Conservation (phyloP, 2,888 invertebrate species). For the Heteropelma amictum region DNA sequence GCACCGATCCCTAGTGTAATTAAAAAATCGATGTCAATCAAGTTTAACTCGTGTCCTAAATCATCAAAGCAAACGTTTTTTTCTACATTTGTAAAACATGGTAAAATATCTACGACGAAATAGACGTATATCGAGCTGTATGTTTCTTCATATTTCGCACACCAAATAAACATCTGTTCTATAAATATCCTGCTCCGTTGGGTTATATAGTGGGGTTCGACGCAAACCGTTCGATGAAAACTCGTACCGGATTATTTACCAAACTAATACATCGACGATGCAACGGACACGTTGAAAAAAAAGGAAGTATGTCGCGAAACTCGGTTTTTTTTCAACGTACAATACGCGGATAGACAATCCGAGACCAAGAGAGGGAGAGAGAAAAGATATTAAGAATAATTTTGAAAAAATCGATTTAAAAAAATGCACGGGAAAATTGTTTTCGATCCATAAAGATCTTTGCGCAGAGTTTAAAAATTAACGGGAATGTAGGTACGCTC, state of each 20-base stretch:
- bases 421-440: neutral
- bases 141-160: conserved; percentile 12
- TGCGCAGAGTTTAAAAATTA: too few relatives aligned
- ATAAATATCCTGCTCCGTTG: conserved; percentile 31
- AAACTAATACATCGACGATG: conserved; percentile 27
- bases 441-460: neutral
- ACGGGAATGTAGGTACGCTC: too few relatives aligned
- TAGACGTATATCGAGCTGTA: neutral
- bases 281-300: neutral
- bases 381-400: neutral
- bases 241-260: conserved; percentile 47
- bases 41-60: too few relatives aligned
- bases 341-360: neutral
- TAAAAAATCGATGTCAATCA: too few relatives aligned
- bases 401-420: neutral
- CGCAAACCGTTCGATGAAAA: conserved; percentile 38
- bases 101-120: too few relatives aligned
- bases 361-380: neutral
- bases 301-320: neutral
- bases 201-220: conserved; percentile 8
- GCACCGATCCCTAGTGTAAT: too few relatives aligned
- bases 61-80: too few relatives aligned
- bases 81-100: too few relatives aligned
- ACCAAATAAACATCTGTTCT: conserved; percentile 30
- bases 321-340: conserved; percentile 16